A percentile compares a stretch with the other conserved stretches of the same genome.
Conservation (phyloP, 2,888 invertebrate genomes). For the Standfussiana lucernea region DNA sequence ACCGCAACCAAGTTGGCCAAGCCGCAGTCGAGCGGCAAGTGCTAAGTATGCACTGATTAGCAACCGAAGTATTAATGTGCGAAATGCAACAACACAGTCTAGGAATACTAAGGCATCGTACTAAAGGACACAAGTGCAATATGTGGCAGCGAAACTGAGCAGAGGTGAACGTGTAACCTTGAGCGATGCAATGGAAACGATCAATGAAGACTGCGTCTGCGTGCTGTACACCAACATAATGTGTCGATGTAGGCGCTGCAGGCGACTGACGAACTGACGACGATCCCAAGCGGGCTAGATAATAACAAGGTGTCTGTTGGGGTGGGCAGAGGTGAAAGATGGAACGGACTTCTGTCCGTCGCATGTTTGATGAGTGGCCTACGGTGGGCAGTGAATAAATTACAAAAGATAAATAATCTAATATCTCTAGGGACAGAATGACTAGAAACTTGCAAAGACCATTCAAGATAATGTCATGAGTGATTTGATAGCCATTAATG, state of each 20-base stretch:
- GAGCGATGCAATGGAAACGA: slow-evolving; percentile 56
- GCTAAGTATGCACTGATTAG: slow-evolving; percentile 73
- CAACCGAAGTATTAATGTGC: slow-evolving; percentile 60
- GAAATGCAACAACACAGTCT: slow-evolving; percentile 39
- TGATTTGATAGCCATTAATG: slow-evolving; percentile 4
- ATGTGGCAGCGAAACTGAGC: slow-evolving; percentile 22
- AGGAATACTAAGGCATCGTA: slow-evolving; percentile 22
- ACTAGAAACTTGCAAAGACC: slow-evolving; percentile 4
- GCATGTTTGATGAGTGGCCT: neutral
- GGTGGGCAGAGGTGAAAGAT: neutral
- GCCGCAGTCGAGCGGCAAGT: slow-evolving; percentile 68
- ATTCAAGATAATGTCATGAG: slow-evolving; percentile 4
- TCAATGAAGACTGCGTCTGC: slow-evolving; percentile 62
- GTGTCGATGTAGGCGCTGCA: slow-evolving; percentile 30
- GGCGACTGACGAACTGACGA: neutral
- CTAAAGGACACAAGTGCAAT: slow-evolving; percentile 25
- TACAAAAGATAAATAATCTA: neutral
- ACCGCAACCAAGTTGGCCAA: slow-evolving; percentile 64
- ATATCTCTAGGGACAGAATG: neutral
- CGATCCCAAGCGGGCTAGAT: neutral
- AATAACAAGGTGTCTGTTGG: neutral
- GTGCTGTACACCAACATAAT: slow-evolving; percentile 43
- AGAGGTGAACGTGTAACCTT: slow-evolving; percentile 43
- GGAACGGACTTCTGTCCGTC: neutral
- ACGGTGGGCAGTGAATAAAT: neutral